phyloP scores from a whole-genome alignment of 2,797 vertebrate species.

The Gallinago nigripennis region DNA sequence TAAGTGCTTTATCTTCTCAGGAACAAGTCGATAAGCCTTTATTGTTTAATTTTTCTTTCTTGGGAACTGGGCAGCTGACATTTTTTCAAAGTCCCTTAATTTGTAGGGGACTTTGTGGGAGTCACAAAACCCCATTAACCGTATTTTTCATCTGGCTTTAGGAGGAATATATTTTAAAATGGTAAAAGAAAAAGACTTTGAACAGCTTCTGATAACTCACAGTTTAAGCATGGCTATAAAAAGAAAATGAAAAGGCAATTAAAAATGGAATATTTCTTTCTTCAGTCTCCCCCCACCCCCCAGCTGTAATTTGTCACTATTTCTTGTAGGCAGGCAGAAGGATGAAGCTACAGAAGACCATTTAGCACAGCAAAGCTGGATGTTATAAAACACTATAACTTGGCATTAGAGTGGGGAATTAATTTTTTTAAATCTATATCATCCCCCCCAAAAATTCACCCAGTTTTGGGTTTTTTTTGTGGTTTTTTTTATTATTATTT shows the following conservation, averaged over 20 bases:
- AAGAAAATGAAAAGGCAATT: conserved; percentile 74
- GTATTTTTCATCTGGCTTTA: conserved; percentile 70
- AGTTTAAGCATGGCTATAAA: conserved; percentile 70
- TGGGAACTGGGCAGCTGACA: conserved; percentile 66
- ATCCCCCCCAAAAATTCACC: neutral
- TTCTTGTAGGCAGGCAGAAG: conserved; percentile 59
- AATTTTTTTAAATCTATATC: neutral
- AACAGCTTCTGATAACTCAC: conserved; percentile 72
- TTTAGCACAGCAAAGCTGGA: conserved; percentile 24
- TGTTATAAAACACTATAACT: conserved; percentile 4
- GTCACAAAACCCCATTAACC: conserved; percentile 70
- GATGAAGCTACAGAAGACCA: conserved; percentile 38
- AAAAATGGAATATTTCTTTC: conserved; percentile 72
- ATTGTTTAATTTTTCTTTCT: conserved; percentile 74
- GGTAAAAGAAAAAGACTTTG: conserved; percentile 67
- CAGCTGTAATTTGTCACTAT: conserved; percentile 55
- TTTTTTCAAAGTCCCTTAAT: conserved; percentile 73
- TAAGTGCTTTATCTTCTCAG: conserved; percentile 67
- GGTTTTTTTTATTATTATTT: neutral
- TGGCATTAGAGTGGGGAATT: neutral
- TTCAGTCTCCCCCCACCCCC: neutral
- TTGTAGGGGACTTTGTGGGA: conserved; percentile 72
- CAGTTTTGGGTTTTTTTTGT: neutral
- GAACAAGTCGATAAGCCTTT: conserved; percentile 70
- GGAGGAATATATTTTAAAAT: conserved; percentile 71